A percentile compares a stretch with the other conserved stretches of the same genome.
phyloP scores from a whole-genome alignment of 2,113 vertebrate species.

The Illadopsis cleaveri region DNA sequence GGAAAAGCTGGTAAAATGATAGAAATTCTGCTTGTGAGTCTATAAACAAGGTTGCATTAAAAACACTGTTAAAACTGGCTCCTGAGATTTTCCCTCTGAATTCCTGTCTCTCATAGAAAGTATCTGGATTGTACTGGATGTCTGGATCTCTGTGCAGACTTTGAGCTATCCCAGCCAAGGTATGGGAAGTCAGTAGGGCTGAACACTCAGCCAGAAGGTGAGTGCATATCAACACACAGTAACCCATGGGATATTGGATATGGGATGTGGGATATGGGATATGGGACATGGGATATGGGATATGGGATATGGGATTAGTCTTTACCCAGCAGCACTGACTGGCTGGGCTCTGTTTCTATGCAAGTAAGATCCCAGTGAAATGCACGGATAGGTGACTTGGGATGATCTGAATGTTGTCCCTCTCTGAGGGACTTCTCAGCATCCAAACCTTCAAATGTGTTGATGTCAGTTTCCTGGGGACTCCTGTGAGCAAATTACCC shows the following conservation, averaged over 20 bases:
- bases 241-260: background rate
- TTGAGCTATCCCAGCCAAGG: background rate
- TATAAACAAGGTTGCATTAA: background rate
- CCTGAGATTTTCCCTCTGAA: background rate
- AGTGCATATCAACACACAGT: background rate
- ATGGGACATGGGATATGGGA: background rate
- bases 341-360: background rate
- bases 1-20: background rate
- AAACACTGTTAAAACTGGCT: background rate
- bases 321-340: background rate
- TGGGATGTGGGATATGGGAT: background rate
- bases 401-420: background rate
- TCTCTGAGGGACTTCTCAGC: background rate
- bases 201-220: background rate
- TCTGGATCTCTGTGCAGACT: background rate
- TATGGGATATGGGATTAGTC: background rate
- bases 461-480: background rate
- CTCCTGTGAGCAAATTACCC: fast-evolving
- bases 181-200: background rate
- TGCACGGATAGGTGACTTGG: background rate
- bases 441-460: background rate
- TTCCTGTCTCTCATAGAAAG: background rate
- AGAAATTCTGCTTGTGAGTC: background rate
- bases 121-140: background rate
- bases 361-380: background rate